Base-by-base conservation (phyloP, 1,140 invertebrate genomes). In the Hylaeus volcanicus region DNA sequence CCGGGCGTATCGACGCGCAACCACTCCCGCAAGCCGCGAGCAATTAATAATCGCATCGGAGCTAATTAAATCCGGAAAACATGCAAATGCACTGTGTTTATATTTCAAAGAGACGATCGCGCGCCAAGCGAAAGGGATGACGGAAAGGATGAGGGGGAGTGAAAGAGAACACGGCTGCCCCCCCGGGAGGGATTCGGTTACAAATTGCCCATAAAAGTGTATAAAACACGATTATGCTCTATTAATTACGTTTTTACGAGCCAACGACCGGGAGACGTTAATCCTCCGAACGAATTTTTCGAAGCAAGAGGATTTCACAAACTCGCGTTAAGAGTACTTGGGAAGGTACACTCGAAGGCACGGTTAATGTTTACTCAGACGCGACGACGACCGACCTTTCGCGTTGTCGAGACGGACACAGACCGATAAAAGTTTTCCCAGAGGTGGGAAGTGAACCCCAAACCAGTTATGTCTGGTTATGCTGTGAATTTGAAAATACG, bases 51-150 rank as follows among this genome's bases (percentile, higher is more conserved):
- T 92, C 86, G 88, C 86, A 92, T 92, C 86, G 89, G 84, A 90
- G 89, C 92, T 93, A 92, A 93, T 93, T 93, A 93, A 93, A 91
- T 91, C 87, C 87, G 90, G 91, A 91, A 93, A 93, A 91, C 91
- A 92, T 92, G 92, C 91, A 92, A 93, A 93, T 91, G 89, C 87
- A 86, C 85, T 88, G 87, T 74, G 77, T 92, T 91, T 91, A 90
- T 92, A 93, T 88, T 90, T 89, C 88, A 92, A 91, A 90, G 85
- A 83, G 83, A 83, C 82, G 84, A 85, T 84, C 85, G 86, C 53
- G 53, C 66, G 79, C 74, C 81, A 80, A 87, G 79, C 75, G 83
- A 74, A 72, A 48, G n/a, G 56, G 56, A 66, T 55, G 56, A 65
- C 56, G 53, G 41, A 53, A 64, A 61, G 78, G 82, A 80, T 86